Conservation (phyloP, 2,797 vertebrate species). For the Paratrypauchen microcephalus region DNA sequence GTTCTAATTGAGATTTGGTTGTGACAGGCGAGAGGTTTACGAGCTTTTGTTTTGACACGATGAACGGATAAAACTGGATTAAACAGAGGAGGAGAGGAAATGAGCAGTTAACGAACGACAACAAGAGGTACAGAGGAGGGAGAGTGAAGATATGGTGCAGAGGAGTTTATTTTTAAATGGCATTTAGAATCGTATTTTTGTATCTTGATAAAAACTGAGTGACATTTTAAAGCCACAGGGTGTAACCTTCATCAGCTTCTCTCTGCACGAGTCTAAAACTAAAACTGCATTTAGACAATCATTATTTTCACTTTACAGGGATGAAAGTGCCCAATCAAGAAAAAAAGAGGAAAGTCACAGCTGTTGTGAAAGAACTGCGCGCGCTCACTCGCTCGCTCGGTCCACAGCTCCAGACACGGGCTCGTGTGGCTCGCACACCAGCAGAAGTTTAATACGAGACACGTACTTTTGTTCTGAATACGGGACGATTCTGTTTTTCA, state of each 20-base stretch:
- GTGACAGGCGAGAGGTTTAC: slow-evolving; percentile 35
- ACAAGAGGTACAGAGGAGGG: slow-evolving; percentile 50
- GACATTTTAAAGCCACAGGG: background rate
- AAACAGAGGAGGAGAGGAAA: slow-evolving; percentile 50
- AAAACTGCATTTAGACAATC: background rate
- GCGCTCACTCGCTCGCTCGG: too few relatives aligned
- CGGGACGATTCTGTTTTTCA: too few relatives aligned
- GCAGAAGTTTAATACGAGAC: too few relatives aligned
- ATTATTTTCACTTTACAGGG: background rate
- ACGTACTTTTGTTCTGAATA: too few relatives aligned
- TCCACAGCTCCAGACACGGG: too few relatives aligned
- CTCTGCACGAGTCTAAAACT: background rate
- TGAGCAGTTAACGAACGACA: slow-evolving; percentile 72
- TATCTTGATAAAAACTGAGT: background rate
- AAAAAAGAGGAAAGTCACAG: too few relatives aligned
- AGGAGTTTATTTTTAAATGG: background rate
- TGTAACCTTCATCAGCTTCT: background rate
- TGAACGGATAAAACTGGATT: slow-evolving; percentile 63
- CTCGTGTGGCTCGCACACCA: too few relatives aligned
- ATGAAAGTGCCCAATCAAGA: too few relatives aligned
- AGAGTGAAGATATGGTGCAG: too few relatives aligned
- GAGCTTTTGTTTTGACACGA: slow-evolving; percentile 31
- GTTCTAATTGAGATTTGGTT: slow-evolving; percentile 71
- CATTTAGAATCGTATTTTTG: background rate
- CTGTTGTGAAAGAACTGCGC: too few relatives aligned